These are phyloP conservation scores for Stigmatopora nigra DNA, from an alignment of 2,113 vertebrate species.

Conservation along the genomic window DNA sequence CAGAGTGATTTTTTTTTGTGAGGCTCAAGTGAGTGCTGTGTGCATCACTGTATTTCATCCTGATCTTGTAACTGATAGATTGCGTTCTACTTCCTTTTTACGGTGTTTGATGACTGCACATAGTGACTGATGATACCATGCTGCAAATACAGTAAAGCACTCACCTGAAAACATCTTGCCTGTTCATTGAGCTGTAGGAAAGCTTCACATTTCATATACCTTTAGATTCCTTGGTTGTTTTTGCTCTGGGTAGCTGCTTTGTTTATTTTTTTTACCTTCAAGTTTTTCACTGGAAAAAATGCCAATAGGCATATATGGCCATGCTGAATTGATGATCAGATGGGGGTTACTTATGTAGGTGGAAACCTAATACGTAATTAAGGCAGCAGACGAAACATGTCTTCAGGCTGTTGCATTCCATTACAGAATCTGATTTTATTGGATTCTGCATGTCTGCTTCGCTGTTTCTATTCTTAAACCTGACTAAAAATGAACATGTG, in stretches of 20 bases:
- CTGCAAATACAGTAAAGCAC: not conserved
- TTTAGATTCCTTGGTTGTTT: not conserved
- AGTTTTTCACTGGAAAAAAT: not conserved
- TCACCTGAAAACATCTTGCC: not conserved
- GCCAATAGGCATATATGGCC: slow-evolving; percentile 11
- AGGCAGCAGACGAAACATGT: slow-evolving; percentile 12
- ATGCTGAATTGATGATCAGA: slow-evolving; percentile 17
- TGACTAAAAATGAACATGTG: too few species aligned
- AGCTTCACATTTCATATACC: not conserved
- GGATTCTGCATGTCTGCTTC: not conserved
- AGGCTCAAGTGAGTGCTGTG: not conserved
- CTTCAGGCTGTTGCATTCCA: slow-evolving; percentile 20
- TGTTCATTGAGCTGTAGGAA: not conserved
- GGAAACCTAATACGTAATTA: slow-evolving; percentile 18
- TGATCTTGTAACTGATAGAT: not conserved
- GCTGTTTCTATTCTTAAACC: not conserved
- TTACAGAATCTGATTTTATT: slow-evolving; percentile 12
- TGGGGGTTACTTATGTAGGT: slow-evolving; percentile 30
- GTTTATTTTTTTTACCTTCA: not conserved
- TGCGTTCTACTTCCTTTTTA: not conserved
- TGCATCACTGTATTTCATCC: not conserved
- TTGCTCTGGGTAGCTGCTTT: not conserved
- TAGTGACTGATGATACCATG: not conserved
- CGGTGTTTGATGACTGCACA: not conserved
- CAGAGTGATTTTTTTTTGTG: not conserved